Percentiles rank a stretch among this genome's conserved stretches.
phyloP scores from a whole-genome alignment of 2,113 vertebrate genomes.

The Procavia capensis region DNA sequence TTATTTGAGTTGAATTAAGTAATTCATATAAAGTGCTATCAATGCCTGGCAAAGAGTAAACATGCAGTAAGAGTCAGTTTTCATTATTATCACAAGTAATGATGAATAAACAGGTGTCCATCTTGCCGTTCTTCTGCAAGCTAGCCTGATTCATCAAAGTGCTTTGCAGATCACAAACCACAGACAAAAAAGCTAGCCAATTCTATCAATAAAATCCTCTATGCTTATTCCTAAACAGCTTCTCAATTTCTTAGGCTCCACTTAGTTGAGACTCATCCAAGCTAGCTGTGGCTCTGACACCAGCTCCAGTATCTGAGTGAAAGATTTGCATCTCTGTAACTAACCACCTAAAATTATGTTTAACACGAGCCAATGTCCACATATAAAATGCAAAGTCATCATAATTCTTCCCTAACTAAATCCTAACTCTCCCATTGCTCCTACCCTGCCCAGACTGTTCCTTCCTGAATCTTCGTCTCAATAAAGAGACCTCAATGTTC shows the following conservation, averaged over 20 bases:
- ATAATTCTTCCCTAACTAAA: background rate
- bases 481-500: background rate
- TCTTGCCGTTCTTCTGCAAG: background rate
- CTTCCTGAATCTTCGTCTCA: background rate
- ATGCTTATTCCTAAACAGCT: background rate
- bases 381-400: background rate
- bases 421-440: background rate
- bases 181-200: background rate
- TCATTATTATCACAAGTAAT: background rate
- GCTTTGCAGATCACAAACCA: background rate
- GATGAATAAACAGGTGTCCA: background rate
- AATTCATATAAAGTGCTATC: background rate
- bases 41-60: background rate
- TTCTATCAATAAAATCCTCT: background rate
- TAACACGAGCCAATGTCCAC: background rate
- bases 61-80: background rate
- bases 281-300: background rate
- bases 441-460: background rate
- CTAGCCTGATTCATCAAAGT: background rate
- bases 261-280: background rate
- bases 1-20: background rate
- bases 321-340: background rate
- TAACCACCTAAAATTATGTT: background rate
- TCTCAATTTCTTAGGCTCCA: no score
- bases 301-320: background rate